phyloP scores from a whole-genome alignment of 2,797 vertebrate genomes.

The Anguilla megastoma region DNA sequence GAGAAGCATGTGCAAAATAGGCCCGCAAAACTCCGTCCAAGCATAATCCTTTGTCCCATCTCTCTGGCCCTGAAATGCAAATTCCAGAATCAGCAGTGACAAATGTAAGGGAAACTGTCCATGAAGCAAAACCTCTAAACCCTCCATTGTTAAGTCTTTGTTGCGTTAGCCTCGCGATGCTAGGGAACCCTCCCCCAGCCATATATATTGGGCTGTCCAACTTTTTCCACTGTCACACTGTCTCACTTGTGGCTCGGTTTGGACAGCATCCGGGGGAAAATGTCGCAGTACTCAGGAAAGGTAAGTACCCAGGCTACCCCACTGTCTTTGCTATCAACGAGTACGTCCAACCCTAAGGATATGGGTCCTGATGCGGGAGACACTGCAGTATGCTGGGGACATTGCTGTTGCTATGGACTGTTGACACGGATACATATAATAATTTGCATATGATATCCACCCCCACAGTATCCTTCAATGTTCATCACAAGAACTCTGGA shows the following conservation, averaged over 20 bases:
- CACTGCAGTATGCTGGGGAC: neutral
- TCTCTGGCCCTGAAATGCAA: slow-evolving; percentile 61
- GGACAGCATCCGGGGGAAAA: slow-evolving; percentile 70
- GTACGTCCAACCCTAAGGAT: neutral
- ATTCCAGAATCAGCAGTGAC: slow-evolving; percentile 76
- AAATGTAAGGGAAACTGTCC: slow-evolving; percentile 64
- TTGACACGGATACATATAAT: neutral
- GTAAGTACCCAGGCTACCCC: slow-evolving; percentile 69
- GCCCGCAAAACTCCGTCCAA: slow-evolving; percentile 60
- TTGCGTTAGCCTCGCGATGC: slow-evolving; percentile 47
- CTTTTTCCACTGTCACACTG: slow-evolving; percentile 65
- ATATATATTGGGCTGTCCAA: slow-evolving; percentile 79
- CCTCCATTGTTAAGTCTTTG: slow-evolving; percentile 63
- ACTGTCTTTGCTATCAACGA: neutral
- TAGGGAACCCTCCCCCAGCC: slow-evolving; percentile 23
- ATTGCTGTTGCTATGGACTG: neutral
- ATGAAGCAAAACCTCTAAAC: slow-evolving; percentile 77
- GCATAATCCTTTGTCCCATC: slow-evolving; percentile 74
- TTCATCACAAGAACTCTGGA: neutral
- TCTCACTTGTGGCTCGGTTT: slow-evolving; percentile 67
- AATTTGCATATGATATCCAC: neutral
- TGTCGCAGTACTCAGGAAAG: slow-evolving; percentile 91
- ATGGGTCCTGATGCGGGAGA: neutral
- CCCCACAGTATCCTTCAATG: neutral
- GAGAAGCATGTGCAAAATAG: slow-evolving; percentile 50